phyloP scores from a whole-genome alignment of 2,888 invertebrate species.

The Microctonus aethiopoides region DNA sequence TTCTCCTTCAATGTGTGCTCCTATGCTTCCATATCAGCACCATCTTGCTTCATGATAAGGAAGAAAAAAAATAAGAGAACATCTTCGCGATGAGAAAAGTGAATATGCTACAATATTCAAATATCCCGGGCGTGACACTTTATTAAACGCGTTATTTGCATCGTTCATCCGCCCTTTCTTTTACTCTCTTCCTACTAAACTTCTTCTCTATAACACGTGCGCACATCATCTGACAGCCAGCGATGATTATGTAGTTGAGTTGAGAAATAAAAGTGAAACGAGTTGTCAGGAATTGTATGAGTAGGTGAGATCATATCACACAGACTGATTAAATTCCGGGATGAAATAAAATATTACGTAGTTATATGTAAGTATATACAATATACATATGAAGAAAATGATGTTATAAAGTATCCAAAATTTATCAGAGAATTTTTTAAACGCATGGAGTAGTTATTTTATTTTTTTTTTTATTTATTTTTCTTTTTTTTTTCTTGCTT shows the following conservation, averaged over 20 bases:
- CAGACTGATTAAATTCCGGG: conserved; percentile 13
- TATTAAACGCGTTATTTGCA: conserved; percentile 64
- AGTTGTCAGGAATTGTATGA: not conserved
- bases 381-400: no score
- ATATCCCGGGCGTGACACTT: conserved; percentile 60
- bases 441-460: not conserved
- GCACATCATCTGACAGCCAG: conserved; percentile 20
- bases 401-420: not conserved
- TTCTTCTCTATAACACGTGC: conserved; percentile 12
- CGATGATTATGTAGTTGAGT: conserved; percentile 12
- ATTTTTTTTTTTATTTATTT: not conserved
- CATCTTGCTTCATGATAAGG: conserved; percentile 24
- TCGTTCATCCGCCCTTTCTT: conserved; percentile 44
- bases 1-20: conserved; percentile 23
- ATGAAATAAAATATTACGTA: conserved; percentile 1
- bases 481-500: not conserved
- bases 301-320: conserved; percentile 10
- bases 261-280: conserved; percentile 4
- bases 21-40: conserved; percentile 24
- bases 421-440: not conserved
- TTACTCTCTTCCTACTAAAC: conserved; percentile 25
- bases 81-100: conserved; percentile 57
- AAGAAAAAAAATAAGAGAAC: not conserved
- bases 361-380: not conserved
- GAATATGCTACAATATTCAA: conserved; percentile 66